Percentiles rank a stretch among this genome's conserved stretches.
Conservation (phyloP, 2,888 invertebrate species). For the Caenorhabditis parvicauda region DNA sequence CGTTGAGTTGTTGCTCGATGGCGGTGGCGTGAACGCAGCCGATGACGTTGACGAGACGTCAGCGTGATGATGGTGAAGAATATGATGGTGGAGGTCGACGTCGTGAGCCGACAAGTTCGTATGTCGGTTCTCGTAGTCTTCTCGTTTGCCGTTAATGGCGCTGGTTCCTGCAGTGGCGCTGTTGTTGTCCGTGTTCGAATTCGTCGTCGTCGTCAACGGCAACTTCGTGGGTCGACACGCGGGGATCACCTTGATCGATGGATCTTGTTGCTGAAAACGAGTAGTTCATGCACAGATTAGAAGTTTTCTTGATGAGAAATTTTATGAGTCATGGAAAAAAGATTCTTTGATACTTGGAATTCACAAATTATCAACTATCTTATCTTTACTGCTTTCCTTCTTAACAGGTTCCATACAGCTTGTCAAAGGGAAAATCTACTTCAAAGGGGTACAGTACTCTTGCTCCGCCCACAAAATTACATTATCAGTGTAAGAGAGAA, state of each 20-base stretch:
- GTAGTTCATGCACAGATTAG: background rate
- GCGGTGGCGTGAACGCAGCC: slow-evolving; percentile 15
- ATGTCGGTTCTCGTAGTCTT: background rate
- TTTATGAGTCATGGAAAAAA: too few species aligned
- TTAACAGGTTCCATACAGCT: too few species aligned
- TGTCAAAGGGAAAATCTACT: too few species aligned
- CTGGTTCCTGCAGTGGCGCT: too few species aligned
- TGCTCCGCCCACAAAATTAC: too few species aligned
- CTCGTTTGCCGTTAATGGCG: background rate
- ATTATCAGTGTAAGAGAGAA: too few species aligned
- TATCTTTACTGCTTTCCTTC: too few species aligned
- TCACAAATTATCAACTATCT: too few species aligned
- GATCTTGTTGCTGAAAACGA: slow-evolving; percentile 41
- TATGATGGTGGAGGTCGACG: background rate
- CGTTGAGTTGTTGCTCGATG: slow-evolving; percentile 15
- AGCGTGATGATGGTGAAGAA: background rate
- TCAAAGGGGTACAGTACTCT: too few species aligned
- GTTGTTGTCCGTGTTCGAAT: slow-evolving; percentile 1
- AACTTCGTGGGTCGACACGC: slow-evolving; percentile 23
- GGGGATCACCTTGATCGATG: slow-evolving; percentile 45
- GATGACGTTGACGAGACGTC: too few species aligned
- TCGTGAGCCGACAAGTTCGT: too few species aligned
- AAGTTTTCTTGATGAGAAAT: background rate
- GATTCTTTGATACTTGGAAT: background rate
- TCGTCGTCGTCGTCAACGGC: too few species aligned